A percentile compares a stretch with the other conserved stretches of the same genome.
Conservation (phyloP, 2,888 invertebrate species). For the Chalcis sispes region DNA sequence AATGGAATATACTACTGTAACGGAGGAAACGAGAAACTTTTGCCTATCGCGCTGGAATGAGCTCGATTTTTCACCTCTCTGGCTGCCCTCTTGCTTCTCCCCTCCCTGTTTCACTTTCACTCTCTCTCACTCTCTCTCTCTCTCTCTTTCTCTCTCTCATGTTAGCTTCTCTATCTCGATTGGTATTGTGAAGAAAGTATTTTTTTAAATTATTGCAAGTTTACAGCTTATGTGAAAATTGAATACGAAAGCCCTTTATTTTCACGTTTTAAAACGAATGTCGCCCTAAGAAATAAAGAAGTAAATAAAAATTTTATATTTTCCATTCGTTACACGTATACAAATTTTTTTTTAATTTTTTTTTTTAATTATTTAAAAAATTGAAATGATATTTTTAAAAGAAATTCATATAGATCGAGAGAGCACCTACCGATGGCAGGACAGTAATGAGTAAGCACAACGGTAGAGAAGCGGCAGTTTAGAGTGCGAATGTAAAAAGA, state of each 20-base stretch:
- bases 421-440: too few relatives aligned
- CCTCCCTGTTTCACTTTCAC: background rate
- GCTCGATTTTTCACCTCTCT: constrained; percentile 40
- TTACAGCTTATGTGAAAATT: constrained; percentile 2
- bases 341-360: too few relatives aligned
- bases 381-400: background rate
- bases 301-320: too few relatives aligned
- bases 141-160: background rate
- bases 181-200: background rate
- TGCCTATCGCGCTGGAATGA: constrained; percentile 42
- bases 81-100: background rate
- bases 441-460: too few relatives aligned
- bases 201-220: constrained; percentile 9
- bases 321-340: too few relatives aligned
- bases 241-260: background rate
- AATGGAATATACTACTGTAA: constrained; percentile 40
- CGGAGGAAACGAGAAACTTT: constrained; percentile 34
- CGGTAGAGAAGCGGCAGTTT: too few relatives aligned
- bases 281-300: too few relatives aligned
- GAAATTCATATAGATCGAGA: background rate
- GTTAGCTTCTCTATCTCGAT: background rate
- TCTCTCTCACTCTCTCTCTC: background rate
- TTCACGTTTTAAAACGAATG: too few relatives aligned
- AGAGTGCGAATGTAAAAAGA: too few relatives aligned
- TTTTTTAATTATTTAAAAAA: too few relatives aligned